Evolutionary conservation across 2,797 vertebrate species (phyloP).

Genomic region (Tamandua tetradactyla): DNA sequence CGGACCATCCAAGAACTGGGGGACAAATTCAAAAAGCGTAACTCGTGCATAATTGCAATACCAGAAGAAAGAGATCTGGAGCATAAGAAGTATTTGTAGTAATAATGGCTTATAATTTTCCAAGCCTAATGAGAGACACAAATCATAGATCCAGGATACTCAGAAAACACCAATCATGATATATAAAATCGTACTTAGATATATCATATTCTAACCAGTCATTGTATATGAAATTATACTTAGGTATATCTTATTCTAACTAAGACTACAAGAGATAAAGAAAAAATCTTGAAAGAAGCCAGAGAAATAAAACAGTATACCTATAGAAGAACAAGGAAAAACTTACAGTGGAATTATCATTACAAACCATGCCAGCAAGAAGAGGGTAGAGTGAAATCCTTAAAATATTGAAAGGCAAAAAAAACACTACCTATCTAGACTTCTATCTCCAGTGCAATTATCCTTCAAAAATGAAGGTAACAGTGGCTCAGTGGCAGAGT

Average conservation of each 20-base stretch:
- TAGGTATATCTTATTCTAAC: not conserved
- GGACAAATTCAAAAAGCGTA: not conserved
- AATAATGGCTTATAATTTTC: not conserved
- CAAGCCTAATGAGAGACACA: not conserved
- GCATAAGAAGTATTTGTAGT: not conserved
- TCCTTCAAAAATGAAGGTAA: not conserved
- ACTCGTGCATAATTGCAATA: not conserved
- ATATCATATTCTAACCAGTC: not conserved
- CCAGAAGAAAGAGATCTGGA: not conserved
- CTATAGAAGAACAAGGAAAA: not conserved
- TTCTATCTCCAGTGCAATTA: not conserved
- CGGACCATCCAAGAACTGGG: not conserved
- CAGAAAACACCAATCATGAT: not conserved
- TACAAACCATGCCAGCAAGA: not conserved
- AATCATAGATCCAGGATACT: not conserved
- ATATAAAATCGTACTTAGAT: not conserved
- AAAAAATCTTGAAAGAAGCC: constrained; percentile 26
- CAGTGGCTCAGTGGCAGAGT: too few relatives aligned
- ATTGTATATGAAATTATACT: not conserved
- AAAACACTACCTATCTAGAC: not conserved
- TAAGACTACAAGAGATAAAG: constrained; percentile 10
- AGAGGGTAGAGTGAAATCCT: not conserved
- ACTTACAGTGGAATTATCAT: not conserved
- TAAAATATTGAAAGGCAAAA: not conserved
- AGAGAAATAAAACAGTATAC: not conserved